Base-by-base conservation (phyloP, 2,797 vertebrate genomes). In the Gymnocypris eckloni region DNA sequence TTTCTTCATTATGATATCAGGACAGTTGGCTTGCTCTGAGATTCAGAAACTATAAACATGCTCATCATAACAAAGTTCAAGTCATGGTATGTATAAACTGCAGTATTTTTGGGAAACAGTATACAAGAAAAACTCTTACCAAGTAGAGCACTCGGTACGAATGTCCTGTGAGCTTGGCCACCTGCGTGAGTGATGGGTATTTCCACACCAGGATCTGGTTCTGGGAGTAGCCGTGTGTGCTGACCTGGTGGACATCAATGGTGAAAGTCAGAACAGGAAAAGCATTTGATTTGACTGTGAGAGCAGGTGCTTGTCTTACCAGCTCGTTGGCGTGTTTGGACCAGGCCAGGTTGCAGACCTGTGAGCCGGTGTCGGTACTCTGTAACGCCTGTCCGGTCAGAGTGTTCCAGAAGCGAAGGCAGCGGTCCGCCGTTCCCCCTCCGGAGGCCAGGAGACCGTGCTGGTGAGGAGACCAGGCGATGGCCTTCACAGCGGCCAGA, bases 141-240 rank as follows among this genome's bases (percentile, higher is more conserved):
- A 96, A 92, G 88, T 96, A 96, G 6, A 96, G 90, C 48, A 96
- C 96, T 89, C 96, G 93, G 91, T 96, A 96, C 8, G 96, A 96
- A 92, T 96, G 96, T 87, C 96, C 96, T 0, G 96, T 96, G 86
- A 96, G 79, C 90, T 96, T 96, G 90, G 96, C 96, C 91, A 96
- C 96, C 88, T 96, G 96, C 1, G 95, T 96, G 20, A 96, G 93
- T 0, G 96, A 96, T 0, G 96, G 96, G 89, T 96, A 96, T 87
- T 96, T 96, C 96, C 96, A 96, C 90, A 96, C 95, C 90, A 96
- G 93, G 89, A 96, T 96, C 93, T 96, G 96, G 91, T 96, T 96
- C 92, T 96, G 96, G 72, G 96, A 96, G 93, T 96, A 96, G 78
- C 96, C 96, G 4, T 96, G 96, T 80, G 96, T 96, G 93, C 96